Evolutionary conservation across 2,113 vertebrate species (phyloP).

Genomic region (Hucho hucho): DNA sequence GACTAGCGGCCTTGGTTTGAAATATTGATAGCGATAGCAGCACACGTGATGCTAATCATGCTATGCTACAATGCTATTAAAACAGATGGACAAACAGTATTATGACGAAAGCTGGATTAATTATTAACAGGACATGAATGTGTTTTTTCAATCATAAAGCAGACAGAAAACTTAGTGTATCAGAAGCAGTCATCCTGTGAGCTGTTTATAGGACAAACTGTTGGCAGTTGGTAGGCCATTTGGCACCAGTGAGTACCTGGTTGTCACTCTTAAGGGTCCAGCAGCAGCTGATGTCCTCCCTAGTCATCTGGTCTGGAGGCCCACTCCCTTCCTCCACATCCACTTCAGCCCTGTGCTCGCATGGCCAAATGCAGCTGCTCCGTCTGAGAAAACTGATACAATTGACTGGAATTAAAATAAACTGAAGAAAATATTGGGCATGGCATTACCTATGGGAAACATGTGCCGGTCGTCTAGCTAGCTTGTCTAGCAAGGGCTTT

Average conservation of each 20-base stretch:
- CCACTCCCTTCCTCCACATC: neutral
- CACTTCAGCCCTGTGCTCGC: neutral
- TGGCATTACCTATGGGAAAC: conserved; percentile 6
- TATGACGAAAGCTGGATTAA: neutral
- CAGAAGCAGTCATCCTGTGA: neutral
- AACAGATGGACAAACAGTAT: neutral
- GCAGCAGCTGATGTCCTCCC: conserved; percentile 2
- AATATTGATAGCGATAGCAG: neutral
- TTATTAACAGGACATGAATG: neutral
- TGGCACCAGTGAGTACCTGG: conserved; percentile 4
- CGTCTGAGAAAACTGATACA: neutral
- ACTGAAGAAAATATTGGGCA: neutral
- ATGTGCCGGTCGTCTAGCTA: neutral
- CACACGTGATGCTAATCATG: neutral
- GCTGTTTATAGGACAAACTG: neutral
- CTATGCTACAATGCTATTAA: neutral
- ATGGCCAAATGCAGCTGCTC: neutral
- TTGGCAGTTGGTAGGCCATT: neutral
- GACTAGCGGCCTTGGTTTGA: neutral
- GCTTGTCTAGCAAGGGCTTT: neutral
- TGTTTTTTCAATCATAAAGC: neutral
- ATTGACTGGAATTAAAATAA: neutral
- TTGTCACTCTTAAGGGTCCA: neutral
- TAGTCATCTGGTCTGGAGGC: neutral
- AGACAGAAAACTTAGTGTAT: neutral